Evolutionary conservation across 2,888 invertebrate genomes (phyloP), one percentile per base, ranked within the genome.

Genomic region (Cacoxenus indagator): DNA sequence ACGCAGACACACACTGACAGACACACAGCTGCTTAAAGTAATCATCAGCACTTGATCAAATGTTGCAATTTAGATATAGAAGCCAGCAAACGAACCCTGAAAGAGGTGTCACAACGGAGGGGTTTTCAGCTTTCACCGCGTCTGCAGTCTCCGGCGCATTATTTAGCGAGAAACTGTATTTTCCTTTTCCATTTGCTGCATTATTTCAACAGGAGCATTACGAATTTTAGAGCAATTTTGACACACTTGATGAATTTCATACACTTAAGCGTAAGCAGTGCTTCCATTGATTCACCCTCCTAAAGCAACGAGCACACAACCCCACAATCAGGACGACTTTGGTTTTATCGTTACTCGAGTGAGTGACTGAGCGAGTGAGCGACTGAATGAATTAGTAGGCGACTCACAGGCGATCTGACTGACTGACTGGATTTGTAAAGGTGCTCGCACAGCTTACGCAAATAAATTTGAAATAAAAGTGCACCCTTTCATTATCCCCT

Each of bases 41-140:
- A 78, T 77, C 76, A 77, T 73, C 76, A 71, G 70, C 76, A 77
- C 77, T 78, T 82, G 82, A 81, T 82, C 76, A 77, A 82, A 80
- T 80, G 78, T 75, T 75, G 70, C 81, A 81, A 79, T 82, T 82
- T 79, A 78, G n/a, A n/a, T 80, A 76, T 70, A 78, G 75, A 75
- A 74, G 73, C 75, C 73, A 48, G 66, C 67, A 48, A 45, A 46
- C 61, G 17, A n/a, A 26, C 11, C 3, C 17, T 22, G 67, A 68
- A 27, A 27, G 22, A 4, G 9, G 6, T 51, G 17, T 9, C 17
- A 51, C 51, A 51, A 9, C 22, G 17, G 51, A 51, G 31, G 31
- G 26, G 51, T 59, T 65, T 68, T 65, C 37, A 27, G 27, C 54
- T 65, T 9, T 24, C 45, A 37, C 37, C 14, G 17, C 51, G 51